Conservation (phyloP, 2,888 invertebrate genomes). For the Schrankia costaestrigalis region DNA sequence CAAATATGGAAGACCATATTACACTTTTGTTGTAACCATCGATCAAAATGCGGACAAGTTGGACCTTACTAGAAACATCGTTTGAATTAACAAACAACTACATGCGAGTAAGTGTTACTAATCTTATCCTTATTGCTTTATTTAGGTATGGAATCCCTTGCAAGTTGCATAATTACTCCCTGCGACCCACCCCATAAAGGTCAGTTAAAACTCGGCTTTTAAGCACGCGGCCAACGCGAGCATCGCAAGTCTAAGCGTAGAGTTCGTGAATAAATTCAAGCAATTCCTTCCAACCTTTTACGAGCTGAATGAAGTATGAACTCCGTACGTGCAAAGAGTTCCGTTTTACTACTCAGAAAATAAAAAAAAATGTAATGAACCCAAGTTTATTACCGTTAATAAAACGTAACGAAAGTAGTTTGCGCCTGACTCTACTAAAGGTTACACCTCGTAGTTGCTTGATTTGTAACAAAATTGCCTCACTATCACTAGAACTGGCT, state of each 20-base stretch:
- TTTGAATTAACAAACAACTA: no score
- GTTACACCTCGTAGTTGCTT: slow-evolving; percentile 39
- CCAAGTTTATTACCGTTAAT: slow-evolving; percentile 56
- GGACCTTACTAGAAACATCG: no score
- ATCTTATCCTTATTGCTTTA: no score
- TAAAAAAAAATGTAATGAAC: slow-evolving; percentile 69
- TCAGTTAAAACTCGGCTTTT: slow-evolving; percentile 27
- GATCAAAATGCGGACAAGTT: no score
- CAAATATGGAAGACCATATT: no score
- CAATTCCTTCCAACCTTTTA: slow-evolving; percentile 58
- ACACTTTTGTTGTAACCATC: no score
- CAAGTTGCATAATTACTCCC: slow-evolving; percentile 10
- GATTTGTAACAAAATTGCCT: slow-evolving; percentile 35
- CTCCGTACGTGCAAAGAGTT: slow-evolving; percentile 51
- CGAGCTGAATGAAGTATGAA: slow-evolving; percentile 62
- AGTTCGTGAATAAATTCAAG: slow-evolving; percentile 59
- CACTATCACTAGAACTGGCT: slow-evolving; percentile 13
- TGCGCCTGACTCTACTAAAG: slow-evolving; percentile 37
- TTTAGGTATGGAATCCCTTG: slow-evolving; percentile 6
- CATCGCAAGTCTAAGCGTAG: no score
- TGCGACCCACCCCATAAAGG: slow-evolving; percentile 28
- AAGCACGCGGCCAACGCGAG: slow-evolving; percentile 23
- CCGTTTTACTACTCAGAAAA: slow-evolving; percentile 55
- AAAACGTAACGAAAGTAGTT: slow-evolving; percentile 54
- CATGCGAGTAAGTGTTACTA: no score